Conservation (phyloP, 1,140 invertebrate species). For the Drosophila sp. region DNA sequence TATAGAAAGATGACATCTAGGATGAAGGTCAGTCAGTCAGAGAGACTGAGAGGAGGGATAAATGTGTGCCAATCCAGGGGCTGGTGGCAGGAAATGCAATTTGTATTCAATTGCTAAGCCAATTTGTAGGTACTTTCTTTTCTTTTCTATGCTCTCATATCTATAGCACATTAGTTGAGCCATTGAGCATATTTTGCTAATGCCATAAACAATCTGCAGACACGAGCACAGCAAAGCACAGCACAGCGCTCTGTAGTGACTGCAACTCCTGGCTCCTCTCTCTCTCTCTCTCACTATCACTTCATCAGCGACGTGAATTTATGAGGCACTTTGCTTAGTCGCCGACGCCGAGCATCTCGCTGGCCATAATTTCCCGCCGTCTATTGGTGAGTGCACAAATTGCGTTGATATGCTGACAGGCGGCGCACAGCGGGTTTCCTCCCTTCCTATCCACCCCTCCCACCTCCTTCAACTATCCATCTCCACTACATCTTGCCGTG, state of each 20-base stretch:
- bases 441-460: not conserved
- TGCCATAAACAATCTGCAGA: conserved; percentile 69
- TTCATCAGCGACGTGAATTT: conserved; percentile 81
- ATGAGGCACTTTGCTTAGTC: conserved; percentile 78
- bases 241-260: not conserved
- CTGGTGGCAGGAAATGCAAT: conserved; percentile 31
- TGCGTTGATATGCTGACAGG: conserved; percentile 79
- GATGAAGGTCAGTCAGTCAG: conserved; percentile 58
- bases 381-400: conserved; percentile 79
- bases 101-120: conserved; percentile 25
- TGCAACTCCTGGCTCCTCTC: conserved; percentile 29
- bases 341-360: conserved; percentile 74
- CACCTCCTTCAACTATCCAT: not conserved
- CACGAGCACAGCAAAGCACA: conserved; percentile 19
- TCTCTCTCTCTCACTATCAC: conserved; percentile 56
- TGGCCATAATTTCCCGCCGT: conserved; percentile 75
- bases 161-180: conserved; percentile 70
- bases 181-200: conserved; percentile 72
- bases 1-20: conserved; percentile 8
- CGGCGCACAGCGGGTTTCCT: conserved; percentile 62
- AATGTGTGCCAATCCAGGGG: conserved; percentile 45
- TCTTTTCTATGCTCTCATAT: conserved; percentile 40
- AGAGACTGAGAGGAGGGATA: conserved; percentile 23
- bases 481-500: not conserved
- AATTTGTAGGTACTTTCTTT: conserved; percentile 73